Evolutionary conservation across 1,140 invertebrate genomes (phyloP).

Genomic region (Drosophila chauvacae): DNA sequence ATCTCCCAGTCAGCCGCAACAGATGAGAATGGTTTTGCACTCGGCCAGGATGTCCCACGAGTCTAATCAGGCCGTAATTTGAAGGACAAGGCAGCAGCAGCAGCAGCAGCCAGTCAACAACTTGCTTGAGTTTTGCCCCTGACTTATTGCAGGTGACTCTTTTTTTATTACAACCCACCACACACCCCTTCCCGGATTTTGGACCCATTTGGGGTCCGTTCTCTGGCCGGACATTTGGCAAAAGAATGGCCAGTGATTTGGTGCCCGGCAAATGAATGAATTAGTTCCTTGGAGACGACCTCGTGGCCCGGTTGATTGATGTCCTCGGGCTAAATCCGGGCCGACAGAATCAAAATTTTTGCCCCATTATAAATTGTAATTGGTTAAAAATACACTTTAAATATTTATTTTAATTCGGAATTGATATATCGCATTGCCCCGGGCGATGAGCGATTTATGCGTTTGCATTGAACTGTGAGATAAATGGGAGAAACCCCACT

Average conservation of each 20-base stretch:
- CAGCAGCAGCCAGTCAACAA: slow-evolving; percentile 45
- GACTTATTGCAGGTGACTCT: slow-evolving; percentile 75
- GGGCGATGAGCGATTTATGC: slow-evolving; percentile 79
- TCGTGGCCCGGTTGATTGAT: slow-evolving; percentile 31
- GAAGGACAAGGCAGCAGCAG: slow-evolving; percentile 65
- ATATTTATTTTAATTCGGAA: slow-evolving; percentile 83
- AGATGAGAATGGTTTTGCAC: slow-evolving; percentile 51
- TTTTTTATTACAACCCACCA: slow-evolving; percentile 20
- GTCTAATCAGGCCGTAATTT: slow-evolving; percentile 80
- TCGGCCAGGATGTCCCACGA: slow-evolving; percentile 55
- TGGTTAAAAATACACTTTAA: slow-evolving; percentile 55
- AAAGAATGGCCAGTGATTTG: slow-evolving; percentile 77
- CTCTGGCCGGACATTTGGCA: slow-evolving; percentile 64
- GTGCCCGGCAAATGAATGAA: slow-evolving; percentile 70
- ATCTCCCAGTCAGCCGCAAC: slow-evolving; percentile 57
- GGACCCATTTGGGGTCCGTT: slow-evolving; percentile 40
- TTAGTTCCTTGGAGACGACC: slow-evolving; percentile 73
- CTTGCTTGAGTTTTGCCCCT: slow-evolving; percentile 50
- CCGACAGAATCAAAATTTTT: slow-evolving; percentile 26
- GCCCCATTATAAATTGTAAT: slow-evolving; percentile 70
- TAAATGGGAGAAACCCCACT: slow-evolving; percentile 73
- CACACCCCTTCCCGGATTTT: slow-evolving; percentile 34
- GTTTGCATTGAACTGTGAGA: slow-evolving; percentile 84
- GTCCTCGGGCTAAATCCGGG: slow-evolving; percentile 7
- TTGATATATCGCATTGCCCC: slow-evolving; percentile 70